A percentile compares a stretch with the other conserved stretches of the same genome.
Evolutionary conservation across 2,888 invertebrate species (phyloP).

Genomic region (Cylindroiulus punctatus): DNA sequence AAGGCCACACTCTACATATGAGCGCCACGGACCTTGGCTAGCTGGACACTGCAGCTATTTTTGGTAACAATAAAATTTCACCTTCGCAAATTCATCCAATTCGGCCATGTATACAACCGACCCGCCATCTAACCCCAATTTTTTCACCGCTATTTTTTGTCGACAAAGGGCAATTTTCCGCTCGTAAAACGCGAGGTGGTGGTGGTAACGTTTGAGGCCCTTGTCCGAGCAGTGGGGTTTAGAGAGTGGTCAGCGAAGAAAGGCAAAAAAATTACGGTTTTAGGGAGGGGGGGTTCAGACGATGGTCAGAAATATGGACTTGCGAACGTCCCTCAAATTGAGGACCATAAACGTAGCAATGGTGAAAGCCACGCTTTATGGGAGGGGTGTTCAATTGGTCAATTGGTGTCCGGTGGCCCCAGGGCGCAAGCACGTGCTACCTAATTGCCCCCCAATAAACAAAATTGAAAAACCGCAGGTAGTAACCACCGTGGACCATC

Average conservation of each 20-base stretch:
- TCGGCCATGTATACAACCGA: not conserved
- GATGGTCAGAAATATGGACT: not conserved
- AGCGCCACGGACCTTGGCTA: too few species aligned
- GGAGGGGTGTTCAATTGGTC: constrained; percentile 33
- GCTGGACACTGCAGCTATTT: not conserved
- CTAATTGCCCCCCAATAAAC: constrained; percentile 47
- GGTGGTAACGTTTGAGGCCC: not conserved
- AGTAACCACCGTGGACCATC: constrained; percentile 25
- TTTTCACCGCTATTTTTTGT: not conserved
- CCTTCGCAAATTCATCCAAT: constrained; percentile 1
- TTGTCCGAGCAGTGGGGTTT: not conserved
- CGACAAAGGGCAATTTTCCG: constrained; percentile 16
- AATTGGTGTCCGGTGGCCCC: not conserved
- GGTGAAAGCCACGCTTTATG: constrained; percentile 20
- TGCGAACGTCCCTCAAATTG: not conserved
- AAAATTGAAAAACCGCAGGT: constrained; percentile 47
- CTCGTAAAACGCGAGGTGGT: not conserved
- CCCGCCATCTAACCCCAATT: not conserved
- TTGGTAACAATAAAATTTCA: not conserved
- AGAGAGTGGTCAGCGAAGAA: not conserved
- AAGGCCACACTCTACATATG: too few species aligned
- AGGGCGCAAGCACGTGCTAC: constrained; percentile 49
- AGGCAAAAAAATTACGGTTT: not conserved
- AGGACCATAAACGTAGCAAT: not conserved
- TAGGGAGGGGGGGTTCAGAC: not conserved